These are phyloP conservation scores for Pithys albifrons DNA, from an alignment of 2,113 vertebrate species.

Conservation along the genomic window DNA sequence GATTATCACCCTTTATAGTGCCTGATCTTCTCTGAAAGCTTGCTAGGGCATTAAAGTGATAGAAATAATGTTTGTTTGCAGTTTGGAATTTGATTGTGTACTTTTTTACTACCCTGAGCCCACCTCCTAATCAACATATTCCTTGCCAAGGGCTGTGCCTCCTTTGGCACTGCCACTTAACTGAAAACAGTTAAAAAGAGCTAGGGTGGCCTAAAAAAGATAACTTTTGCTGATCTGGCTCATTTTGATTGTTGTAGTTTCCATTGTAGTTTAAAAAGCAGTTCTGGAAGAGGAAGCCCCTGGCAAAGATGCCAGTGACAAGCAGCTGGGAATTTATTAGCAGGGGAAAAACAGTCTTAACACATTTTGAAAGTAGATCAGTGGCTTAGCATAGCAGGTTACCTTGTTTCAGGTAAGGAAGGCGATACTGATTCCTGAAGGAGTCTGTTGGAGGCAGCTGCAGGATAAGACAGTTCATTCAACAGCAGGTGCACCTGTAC, in stretches of 20 bases:
- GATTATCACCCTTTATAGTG: constrained; percentile 60
- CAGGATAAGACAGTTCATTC: not conserved
- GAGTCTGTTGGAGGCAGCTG: not conserved
- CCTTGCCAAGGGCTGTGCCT: not conserved
- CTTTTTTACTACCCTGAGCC: not conserved
- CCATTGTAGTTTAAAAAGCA: not conserved
- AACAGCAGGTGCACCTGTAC: not conserved
- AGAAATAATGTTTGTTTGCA: constrained; percentile 13
- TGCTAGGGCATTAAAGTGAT: constrained; percentile 16
- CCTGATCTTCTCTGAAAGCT: constrained; percentile 53
- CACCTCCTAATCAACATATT: not conserved
- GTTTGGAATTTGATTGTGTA: not conserved
- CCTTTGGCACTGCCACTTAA: not conserved
- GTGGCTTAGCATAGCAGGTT: not conserved
- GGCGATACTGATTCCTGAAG: not conserved
- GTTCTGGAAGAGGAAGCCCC: not conserved
- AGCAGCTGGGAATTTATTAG: not conserved
- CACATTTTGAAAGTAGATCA: not conserved
- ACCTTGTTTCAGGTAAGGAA: not conserved
- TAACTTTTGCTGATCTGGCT: not conserved
- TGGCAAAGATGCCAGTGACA: not conserved
- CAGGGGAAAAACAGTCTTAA: not conserved
- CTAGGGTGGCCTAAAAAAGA: not conserved
- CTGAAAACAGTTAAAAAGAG: not conserved
- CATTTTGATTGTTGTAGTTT: not conserved